Percentiles rank a stretch among this genome's conserved stretches.
phyloP scores from a whole-genome alignment of 2,113 vertebrate species.

The Anthoscopus minutus region DNA sequence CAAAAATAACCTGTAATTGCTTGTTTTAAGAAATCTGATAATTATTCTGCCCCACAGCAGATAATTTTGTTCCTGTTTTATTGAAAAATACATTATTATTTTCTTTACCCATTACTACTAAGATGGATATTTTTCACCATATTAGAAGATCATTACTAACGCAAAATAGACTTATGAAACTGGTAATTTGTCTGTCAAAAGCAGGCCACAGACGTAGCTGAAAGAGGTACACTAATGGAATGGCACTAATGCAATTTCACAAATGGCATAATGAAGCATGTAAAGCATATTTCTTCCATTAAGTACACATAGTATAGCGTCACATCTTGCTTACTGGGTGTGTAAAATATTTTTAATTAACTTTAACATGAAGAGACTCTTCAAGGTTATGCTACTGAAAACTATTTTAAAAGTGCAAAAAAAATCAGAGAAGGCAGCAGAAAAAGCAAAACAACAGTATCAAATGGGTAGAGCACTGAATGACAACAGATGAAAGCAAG shows the following conservation, averaged over 20 bases:
- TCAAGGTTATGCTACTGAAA: constrained; percentile 71
- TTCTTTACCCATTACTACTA: constrained; percentile 36
- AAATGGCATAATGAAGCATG: constrained; percentile 73
- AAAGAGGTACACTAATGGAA: constrained; percentile 66
- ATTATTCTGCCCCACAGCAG: background rate
- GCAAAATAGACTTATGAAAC: constrained; percentile 52
- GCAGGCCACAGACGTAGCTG: constrained; percentile 45
- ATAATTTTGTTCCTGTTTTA: constrained; percentile 18
- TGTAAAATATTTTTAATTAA: constrained; percentile 72
- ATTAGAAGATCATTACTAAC: constrained; percentile 57
- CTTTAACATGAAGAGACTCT: constrained; percentile 61
- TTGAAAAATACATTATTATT: constrained; percentile 46
- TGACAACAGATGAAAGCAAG: background rate
- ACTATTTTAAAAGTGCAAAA: constrained; percentile 20
- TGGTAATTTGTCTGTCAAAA: constrained; percentile 68
- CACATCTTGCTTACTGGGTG: constrained; percentile 61
- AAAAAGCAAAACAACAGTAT: background rate
- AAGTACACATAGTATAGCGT: constrained; percentile 66
- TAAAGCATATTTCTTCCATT: constrained; percentile 71
- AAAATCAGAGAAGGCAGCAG: background rate
- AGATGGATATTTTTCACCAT: constrained; percentile 41
- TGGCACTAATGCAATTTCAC: constrained; percentile 74
- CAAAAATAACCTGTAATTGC: background rate
- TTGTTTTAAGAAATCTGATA: constrained; percentile 44
- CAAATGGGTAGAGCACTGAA: background rate